These are phyloP conservation scores for Empis livida DNA, from an alignment of 2,888 invertebrate genomes.

Conservation along the genomic window DNA sequence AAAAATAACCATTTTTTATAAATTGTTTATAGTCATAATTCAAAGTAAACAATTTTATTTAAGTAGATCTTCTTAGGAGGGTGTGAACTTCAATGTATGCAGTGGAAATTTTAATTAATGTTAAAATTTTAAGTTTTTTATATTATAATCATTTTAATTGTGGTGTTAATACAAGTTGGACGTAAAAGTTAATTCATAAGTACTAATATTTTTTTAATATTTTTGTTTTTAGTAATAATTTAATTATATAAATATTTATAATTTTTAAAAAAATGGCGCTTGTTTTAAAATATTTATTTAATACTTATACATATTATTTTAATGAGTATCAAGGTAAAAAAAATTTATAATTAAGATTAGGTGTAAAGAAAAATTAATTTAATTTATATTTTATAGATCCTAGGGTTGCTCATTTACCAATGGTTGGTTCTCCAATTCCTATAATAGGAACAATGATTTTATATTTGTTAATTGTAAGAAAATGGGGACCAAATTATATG, in stretches of 20 bases:
- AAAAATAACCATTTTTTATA: too few species aligned
- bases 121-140: too few species aligned
- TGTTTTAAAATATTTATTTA: conserved; percentile 20
- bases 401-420: conserved; percentile 46
- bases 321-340: conserved; percentile 16
- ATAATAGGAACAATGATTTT: conserved; percentile 39
- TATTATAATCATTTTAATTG: too few species aligned
- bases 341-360: neutral
- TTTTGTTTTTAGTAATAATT: too few species aligned
- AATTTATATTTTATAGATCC: conserved; percentile 17
- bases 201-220: too few species aligned
- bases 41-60: too few species aligned
- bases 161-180: too few species aligned
- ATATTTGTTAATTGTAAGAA: conserved; percentile 57
- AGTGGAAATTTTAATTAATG: too few species aligned
- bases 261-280: conserved; percentile 16
- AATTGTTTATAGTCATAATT: too few species aligned
- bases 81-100: too few species aligned
- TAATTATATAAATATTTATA: neutral
- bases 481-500: conserved; percentile 63
- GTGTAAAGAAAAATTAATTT: neutral
- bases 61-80: too few species aligned
- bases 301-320: conserved; percentile 16
- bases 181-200: too few species aligned
- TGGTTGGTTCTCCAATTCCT: conserved; percentile 54